Evolutionary conservation across 2,888 invertebrate genomes (phyloP), one percentile per base, ranked within the genome.

Genomic region (Andrena dorsata): DNA sequence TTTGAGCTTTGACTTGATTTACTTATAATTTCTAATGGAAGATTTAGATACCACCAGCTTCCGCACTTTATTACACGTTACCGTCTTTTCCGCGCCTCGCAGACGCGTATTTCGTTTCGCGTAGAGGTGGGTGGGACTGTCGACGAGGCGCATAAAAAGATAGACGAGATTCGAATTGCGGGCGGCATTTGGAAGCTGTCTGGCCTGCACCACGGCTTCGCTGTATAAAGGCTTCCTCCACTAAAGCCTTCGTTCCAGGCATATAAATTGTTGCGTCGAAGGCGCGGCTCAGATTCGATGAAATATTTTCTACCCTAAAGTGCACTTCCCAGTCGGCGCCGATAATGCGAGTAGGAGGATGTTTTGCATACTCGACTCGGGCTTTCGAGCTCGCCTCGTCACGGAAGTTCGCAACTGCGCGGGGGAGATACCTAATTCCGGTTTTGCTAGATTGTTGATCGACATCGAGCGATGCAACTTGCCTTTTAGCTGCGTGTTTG

Each of bases 121-220:
- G 26, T 2, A 26, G 35, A 49, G 53, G 16, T 26, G 30, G 51
- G 70, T 70, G 76, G 35, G 41, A 56, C 70, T 76, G 53, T 63
- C 53, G 32, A 49, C 30, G 35, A 65, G 58, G 56, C 32, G 13
- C 28, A 71, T n/a, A 60, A 53, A 53, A 30, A 65, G 64, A 76
- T 65, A 56, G 71, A 71, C 35, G 64, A 56, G 41, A 56, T 47
- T 65, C 65, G 56, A 16, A 53, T 53, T 16, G 30, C n/a, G 28
- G 8, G 20, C 30, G 20, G 51, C 60, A 30, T 49, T 71, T 47
- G 28, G 58, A 13, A 60, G 58, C 58, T 47, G 66, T 75, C 63
- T 35, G 49, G 3, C 16, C 32, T 35, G 35, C 26, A 23, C 20
- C 68, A 35, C 53, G 13, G 53, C 10, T 56, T 1, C 8, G 56